Percentiles rank a stretch among this genome's conserved stretches.
Evolutionary conservation across 2,113 vertebrate species (phyloP).

Genomic region (Zootoca vivipara): DNA sequence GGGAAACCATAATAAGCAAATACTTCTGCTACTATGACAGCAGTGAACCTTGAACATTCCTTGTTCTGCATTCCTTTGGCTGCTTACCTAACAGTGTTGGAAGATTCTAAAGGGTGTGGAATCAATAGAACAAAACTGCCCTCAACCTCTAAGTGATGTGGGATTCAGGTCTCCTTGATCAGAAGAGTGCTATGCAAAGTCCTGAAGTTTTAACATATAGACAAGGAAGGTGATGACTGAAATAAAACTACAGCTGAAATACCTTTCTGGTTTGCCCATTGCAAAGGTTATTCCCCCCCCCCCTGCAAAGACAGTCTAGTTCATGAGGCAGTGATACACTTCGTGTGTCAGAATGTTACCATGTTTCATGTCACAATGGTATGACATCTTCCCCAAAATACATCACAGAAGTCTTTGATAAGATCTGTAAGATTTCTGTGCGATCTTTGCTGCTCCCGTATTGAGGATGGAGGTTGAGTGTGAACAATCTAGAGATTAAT

Average conservation of each 20-base stretch:
- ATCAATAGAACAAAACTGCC: background rate
- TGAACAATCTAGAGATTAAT: background rate
- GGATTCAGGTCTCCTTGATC: background rate
- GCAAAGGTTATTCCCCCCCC: background rate
- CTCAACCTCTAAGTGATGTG: background rate
- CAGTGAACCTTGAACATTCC: background rate
- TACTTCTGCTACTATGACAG: background rate
- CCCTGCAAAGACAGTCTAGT: background rate
- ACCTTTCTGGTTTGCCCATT: background rate
- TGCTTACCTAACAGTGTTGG: background rate
- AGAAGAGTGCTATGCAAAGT: too few species aligned
- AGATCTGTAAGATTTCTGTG: too few species aligned
- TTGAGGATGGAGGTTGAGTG: accelerated
- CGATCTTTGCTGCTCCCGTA: background rate
- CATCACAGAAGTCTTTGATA: background rate
- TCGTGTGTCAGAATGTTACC: background rate
- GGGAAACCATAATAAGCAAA: background rate
- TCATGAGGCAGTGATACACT: background rate
- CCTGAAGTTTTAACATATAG: background rate
- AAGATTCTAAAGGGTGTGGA: background rate
- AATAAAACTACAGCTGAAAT: background rate
- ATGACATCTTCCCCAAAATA: background rate
- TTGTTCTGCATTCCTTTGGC: background rate
- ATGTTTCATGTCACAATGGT: background rate
- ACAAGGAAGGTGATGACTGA: background rate